Conservation (phyloP, 2,888 invertebrate genomes). For the Altica lythri region DNA sequence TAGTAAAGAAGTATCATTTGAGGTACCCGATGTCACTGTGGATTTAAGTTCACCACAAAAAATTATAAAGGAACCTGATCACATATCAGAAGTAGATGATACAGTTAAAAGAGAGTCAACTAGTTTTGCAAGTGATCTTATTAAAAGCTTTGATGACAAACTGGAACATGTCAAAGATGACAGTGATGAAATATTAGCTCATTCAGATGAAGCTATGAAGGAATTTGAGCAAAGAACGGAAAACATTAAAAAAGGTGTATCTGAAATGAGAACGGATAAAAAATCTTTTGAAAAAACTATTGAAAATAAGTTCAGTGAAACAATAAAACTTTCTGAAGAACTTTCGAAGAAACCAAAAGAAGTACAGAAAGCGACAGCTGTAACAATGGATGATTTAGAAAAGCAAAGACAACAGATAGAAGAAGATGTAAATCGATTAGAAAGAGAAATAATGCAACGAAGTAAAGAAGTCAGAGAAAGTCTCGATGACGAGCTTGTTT, state of each 20-base stretch:
- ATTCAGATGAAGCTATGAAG: conserved; percentile 3
- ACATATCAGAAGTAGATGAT: neutral
- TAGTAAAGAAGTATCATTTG: conserved; percentile 25
- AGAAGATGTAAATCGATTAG: conserved; percentile 27
- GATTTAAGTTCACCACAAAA: neutral
- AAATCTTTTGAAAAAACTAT: conserved; percentile 43
- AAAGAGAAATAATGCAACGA: conserved; percentile 31
- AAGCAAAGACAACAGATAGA: conserved; percentile 27
- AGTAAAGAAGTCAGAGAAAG: conserved; percentile 29
- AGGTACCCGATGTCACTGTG: conserved; percentile 6
- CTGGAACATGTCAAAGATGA: conserved; percentile 38
- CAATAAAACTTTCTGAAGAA: conserved; percentile 38
- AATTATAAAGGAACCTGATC: neutral
- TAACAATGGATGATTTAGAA: conserved; percentile 24
- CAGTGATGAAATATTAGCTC: neutral
- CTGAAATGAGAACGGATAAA: conserved; percentile 15
- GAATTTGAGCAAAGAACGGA: conserved; percentile 23
- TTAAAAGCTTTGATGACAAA: conserved; percentile 41
- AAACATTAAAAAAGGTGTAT: conserved; percentile 23
- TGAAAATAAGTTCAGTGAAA: conserved; percentile 43
- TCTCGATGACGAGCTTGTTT: conserved; percentile 21
- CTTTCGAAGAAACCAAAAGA: conserved; percentile 33
- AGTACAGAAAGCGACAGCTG: conserved; percentile 20
- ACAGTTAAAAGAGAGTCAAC: conserved; percentile 20
- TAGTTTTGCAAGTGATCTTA: conserved; percentile 38